Evolutionary conservation across 2,888 invertebrate species (phyloP).

Genomic region (Polyommatus iphigenia): DNA sequence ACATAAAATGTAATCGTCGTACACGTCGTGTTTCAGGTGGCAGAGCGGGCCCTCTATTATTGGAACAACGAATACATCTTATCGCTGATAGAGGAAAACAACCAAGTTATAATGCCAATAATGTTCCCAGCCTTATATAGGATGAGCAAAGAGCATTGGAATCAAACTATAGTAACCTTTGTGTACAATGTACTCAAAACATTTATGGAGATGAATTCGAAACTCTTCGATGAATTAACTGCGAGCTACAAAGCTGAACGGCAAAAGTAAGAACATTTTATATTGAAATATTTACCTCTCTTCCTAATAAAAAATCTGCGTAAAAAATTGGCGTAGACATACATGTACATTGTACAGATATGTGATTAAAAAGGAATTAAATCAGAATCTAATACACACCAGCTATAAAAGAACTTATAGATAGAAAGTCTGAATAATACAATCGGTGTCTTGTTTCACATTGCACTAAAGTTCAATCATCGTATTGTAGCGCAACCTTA

Average conservation of each 20-base stretch:
- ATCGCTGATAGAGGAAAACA: conserved; percentile 99
- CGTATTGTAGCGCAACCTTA: too few relatives aligned
- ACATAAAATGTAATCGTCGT: background rate
- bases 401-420: too few relatives aligned
- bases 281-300: background rate
- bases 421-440: too few relatives aligned
- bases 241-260: conserved; percentile 99
- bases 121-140: conserved; percentile 99
- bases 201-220: conserved; percentile 99
- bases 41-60: conserved; percentile 98
- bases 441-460: too few relatives aligned
- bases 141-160: conserved; percentile 99
- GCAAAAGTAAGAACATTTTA: conserved; percentile 90
- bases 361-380: too few relatives aligned
- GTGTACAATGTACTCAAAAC: conserved; percentile 99
- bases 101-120: conserved; percentile 98
- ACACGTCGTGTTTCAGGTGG: conserved; percentile 84
- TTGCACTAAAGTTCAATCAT: too few relatives aligned
- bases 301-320: background rate
- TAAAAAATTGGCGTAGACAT: too few relatives aligned
- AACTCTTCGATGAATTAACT: conserved; percentile 99
- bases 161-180: conserved; percentile 99
- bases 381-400: too few relatives aligned
- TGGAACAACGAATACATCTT: conserved; percentile 99
- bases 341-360: too few relatives aligned